These are phyloP conservation scores for Pasiphila rectangulata DNA, from an alignment of 2,888 invertebrate species.

Conservation along the genomic window DNA sequence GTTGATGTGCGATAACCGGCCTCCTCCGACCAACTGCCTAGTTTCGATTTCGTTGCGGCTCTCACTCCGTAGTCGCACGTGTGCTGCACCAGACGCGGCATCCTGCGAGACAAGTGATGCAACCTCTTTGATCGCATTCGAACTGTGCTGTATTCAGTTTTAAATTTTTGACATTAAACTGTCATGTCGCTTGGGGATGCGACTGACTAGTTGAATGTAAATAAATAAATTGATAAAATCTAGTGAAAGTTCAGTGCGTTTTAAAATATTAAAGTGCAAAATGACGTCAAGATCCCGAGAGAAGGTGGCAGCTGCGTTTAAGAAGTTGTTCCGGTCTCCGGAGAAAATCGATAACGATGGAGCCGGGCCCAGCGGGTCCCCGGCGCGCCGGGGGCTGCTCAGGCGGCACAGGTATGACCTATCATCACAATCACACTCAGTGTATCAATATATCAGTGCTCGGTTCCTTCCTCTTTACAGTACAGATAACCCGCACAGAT, in stretches of 20 bases:
- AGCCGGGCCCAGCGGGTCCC: slow-evolving; percentile 82
- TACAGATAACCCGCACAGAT: too few relatives aligned
- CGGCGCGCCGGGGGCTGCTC: slow-evolving; percentile 78
- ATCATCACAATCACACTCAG: neutral
- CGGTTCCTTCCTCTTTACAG: too few relatives aligned
- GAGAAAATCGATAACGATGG: slow-evolving; percentile 85
- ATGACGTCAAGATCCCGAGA: slow-evolving; percentile 91
- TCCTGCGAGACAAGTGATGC: slow-evolving; percentile 52
- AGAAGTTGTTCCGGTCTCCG: slow-evolving; percentile 87
- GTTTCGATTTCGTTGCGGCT: slow-evolving; percentile 65
- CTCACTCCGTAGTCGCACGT: slow-evolving; percentile 67
- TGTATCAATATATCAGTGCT: too few relatives aligned
- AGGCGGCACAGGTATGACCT: slow-evolving; percentile 64
- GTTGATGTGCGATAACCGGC: slow-evolving; percentile 64
- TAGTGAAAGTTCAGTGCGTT: slow-evolving; percentile 48
- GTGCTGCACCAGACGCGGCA: slow-evolving; percentile 47
- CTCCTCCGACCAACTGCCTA: slow-evolving; percentile 54
- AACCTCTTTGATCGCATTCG: slow-evolving; percentile 38
- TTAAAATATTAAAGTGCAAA: slow-evolving; percentile 50
- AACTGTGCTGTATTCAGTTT: slow-evolving; percentile 43
- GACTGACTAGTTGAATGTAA: slow-evolving; percentile 46
- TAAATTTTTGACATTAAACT: slow-evolving; percentile 52
- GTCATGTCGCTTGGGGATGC: slow-evolving; percentile 53
- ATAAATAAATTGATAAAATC: slow-evolving; percentile 47
- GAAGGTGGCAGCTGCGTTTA: slow-evolving; percentile 89